Base-by-base conservation (phyloP, 2,888 invertebrate species). In the Drosophila eohydei region DNA sequence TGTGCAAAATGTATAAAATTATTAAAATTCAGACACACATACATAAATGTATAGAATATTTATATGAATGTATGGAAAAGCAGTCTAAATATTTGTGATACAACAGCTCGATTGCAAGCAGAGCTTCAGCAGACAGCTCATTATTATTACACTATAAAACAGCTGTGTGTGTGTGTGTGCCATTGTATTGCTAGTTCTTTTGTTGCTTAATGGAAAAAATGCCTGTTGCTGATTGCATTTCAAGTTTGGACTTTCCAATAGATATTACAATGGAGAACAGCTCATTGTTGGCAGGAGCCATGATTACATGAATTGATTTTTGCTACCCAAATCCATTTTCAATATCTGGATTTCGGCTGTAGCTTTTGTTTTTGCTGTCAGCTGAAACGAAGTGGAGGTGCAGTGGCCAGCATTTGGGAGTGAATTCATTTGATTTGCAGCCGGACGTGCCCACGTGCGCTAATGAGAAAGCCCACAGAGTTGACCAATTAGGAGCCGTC, bases 141-240 rank as follows among this genome's bases (percentile, higher is more conserved):
- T 36, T 40, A 40, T 71, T 80, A 69, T 71, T 58, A 55, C 21
- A 40, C 34, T 41, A 43, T n/a, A 16, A 9, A 16, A 38, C 12
- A 12, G 36, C 34, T n/a, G 28, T 16, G 44, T 30, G 40, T 32
- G 9, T 28, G 12, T 54, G 38, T 44, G 21, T 52, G 21, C 21
- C 26, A 26, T 43, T 38, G 51, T 55, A 46, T 55, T 56, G 56
- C 40, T 54, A 51, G 26, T 30, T 54, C 57, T 26, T 76, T 76
- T 83, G 76, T 73, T 68, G 58, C 50, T 40, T 81, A 86, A 83
- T 83, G 78, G 75, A 75, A 83, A 83, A 83, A 68, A 44, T 44
- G 44, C 55, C 61, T 72, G 48, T 48, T 65, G 67, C 60, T 70
- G 86, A 81, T 81, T 81, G 78, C 85, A 75, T 67, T 74, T 55